Percentiles rank a stretch among this genome's conserved stretches.
Evolutionary conservation across 2,888 invertebrate species (phyloP).

Genomic region (Falcaria lacertinaria): DNA sequence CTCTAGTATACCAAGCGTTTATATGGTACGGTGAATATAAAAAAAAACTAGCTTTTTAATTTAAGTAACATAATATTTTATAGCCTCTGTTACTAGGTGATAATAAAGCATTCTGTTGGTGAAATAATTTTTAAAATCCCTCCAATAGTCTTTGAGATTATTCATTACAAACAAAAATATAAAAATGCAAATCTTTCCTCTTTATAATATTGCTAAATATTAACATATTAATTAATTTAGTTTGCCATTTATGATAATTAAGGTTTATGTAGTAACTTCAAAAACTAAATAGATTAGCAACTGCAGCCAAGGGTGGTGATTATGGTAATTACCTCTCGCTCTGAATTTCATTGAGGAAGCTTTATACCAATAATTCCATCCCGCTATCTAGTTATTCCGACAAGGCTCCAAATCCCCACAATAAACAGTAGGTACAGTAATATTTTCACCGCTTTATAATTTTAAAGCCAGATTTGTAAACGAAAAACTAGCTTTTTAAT

Average conservation of each 20-base stretch:
- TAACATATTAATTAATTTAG: too few species aligned
- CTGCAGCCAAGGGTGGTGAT: not conserved
- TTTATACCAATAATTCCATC: not conserved
- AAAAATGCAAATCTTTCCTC: too few species aligned
- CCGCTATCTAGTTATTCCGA: not conserved
- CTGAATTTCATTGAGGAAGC: slow-evolving; percentile 2
- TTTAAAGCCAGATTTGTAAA: slow-evolving; percentile 11
- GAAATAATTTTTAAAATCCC: too few species aligned
- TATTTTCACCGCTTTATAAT: slow-evolving; percentile 6
- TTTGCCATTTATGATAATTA: not conserved
- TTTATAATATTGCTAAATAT: too few species aligned
- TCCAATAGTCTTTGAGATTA: too few species aligned
- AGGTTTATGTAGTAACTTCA: not conserved
- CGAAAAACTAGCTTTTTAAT: slow-evolving; percentile 18
- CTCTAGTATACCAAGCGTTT: too few species aligned
- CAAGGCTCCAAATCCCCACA: not conserved
- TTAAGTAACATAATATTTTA: too few species aligned
- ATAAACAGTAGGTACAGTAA: not conserved
- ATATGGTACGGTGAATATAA: too few species aligned
- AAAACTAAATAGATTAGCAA: not conserved
- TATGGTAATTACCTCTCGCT: slow-evolving; percentile 2
- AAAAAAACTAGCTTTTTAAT: too few species aligned
- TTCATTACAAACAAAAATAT: too few species aligned
- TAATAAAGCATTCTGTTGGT: too few species aligned
- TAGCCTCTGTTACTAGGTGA: too few species aligned